Conservation (phyloP, 1,140 invertebrate genomes). For the Drosophila bocki region DNA sequence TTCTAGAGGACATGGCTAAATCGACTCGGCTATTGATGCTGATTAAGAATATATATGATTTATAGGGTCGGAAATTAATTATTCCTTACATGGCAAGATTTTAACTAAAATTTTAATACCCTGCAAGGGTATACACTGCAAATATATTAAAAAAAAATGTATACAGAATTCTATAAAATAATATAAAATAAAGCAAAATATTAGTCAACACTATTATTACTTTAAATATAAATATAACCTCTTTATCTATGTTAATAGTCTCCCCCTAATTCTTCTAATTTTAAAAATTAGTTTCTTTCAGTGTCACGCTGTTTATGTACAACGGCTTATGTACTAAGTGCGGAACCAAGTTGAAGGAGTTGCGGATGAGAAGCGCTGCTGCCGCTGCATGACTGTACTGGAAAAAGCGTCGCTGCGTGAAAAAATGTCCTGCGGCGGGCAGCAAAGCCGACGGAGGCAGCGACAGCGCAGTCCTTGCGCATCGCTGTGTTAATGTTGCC, state of each 20-base stretch:
- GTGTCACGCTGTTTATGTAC: conserved; percentile 54
- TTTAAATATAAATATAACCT: background rate
- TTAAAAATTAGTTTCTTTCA: background rate
- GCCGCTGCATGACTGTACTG: conserved; percentile 49
- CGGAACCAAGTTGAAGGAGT: conserved; percentile 65
- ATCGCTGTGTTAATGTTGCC: conserved; percentile 80
- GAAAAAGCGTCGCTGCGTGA: conserved; percentile 81
- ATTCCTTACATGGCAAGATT: too few relatives aligned
- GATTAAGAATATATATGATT: too few relatives aligned
- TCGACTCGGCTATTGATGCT: too few relatives aligned
- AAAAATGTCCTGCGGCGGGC: conserved; percentile 55
- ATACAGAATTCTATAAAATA: too few relatives aligned
- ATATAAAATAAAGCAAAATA: too few relatives aligned
- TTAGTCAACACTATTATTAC: too few relatives aligned
- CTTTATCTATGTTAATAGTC: background rate
- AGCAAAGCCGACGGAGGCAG: conserved; percentile 38
- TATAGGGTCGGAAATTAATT: too few relatives aligned
- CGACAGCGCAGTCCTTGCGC: conserved; percentile 59
- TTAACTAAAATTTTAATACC: too few relatives aligned
- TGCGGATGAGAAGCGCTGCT: conserved; percentile 59
- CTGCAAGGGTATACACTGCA: too few relatives aligned
- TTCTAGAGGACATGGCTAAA: too few relatives aligned
- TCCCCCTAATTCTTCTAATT: background rate
- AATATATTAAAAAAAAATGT: too few relatives aligned
- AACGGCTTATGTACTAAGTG: conserved; percentile 64